These are phyloP conservation scores for Blastomussa wellsi DNA, from an alignment of 92 coral and sea anemone genomes.

Conservation along the genomic window DNA sequence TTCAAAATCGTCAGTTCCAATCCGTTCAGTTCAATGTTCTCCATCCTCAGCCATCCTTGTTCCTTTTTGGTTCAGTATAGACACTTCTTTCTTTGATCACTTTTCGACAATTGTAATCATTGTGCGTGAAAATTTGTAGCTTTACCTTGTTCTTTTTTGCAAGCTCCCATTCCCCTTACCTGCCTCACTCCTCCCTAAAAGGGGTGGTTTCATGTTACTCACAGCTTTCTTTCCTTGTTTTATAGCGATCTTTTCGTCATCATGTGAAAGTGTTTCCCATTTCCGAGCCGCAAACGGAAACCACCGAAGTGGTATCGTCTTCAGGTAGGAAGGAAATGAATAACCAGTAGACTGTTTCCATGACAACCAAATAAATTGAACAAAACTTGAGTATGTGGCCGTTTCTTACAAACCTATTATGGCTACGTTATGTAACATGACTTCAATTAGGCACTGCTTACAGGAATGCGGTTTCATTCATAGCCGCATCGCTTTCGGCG, in stretches of 20 bases:
- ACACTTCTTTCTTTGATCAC: neutral
- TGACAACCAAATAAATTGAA: neutral
- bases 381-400: neutral
- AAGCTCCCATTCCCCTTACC: too few species aligned
- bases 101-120: neutral
- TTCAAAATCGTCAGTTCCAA: too few species aligned
- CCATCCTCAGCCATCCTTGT: too few species aligned
- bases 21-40: too few species aligned
- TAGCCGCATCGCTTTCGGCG: too few species aligned
- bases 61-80: too few species aligned
- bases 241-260: constrained; percentile 26
- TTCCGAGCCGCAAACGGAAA: constrained; percentile 21
- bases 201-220: neutral
- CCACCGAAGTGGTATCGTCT: constrained; percentile 18
- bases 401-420: neutral
- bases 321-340: constrained; percentile 4
- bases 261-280: constrained; percentile 30
- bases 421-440: neutral
- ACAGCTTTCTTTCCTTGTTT: neutral
- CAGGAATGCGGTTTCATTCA: too few species aligned
- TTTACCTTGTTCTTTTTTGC: too few species aligned
- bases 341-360: neutral
- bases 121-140: neutral
- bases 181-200: neutral
- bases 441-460: too few species aligned